Evolutionary conservation across 2,113 vertebrate species (phyloP).

Genomic region (Microcebus tavaratra): DNA sequence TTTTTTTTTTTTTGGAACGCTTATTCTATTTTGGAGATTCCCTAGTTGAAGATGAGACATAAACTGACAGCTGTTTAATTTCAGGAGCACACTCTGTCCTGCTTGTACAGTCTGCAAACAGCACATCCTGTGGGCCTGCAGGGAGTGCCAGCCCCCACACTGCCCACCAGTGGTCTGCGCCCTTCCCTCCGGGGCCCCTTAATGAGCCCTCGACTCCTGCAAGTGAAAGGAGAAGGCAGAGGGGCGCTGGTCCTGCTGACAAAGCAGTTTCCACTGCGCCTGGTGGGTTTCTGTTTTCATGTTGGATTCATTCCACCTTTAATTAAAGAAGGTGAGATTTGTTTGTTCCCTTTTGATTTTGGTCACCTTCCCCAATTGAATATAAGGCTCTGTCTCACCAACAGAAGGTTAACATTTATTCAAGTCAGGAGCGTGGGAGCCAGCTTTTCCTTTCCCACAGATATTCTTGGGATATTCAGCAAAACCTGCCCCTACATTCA

Average conservation of each 20-base stretch:
- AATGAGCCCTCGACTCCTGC: background rate
- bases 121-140: background rate
- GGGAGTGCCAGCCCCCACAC: background rate
- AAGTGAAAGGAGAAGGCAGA: background rate
- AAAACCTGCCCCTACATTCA: background rate
- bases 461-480: background rate
- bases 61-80: background rate
- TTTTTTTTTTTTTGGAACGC: background rate
- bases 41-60: background rate
- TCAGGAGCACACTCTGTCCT: background rate
- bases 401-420: background rate
- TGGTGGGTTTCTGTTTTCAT: background rate
- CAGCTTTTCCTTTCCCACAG: background rate
- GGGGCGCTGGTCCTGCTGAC: background rate
- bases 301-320: background rate
- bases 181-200: background rate
- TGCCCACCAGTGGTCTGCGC: background rate
- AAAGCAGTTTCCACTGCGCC: background rate
- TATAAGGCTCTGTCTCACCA: background rate
- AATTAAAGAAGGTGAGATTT: background rate
- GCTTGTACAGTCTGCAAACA: background rate
- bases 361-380: background rate
- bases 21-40: background rate
- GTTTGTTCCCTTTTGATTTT: background rate
- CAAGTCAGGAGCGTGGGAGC: background rate